Evolutionary conservation across 2,888 invertebrate species (phyloP).

Genomic region (Drosophila hawaiiensis): DNA sequence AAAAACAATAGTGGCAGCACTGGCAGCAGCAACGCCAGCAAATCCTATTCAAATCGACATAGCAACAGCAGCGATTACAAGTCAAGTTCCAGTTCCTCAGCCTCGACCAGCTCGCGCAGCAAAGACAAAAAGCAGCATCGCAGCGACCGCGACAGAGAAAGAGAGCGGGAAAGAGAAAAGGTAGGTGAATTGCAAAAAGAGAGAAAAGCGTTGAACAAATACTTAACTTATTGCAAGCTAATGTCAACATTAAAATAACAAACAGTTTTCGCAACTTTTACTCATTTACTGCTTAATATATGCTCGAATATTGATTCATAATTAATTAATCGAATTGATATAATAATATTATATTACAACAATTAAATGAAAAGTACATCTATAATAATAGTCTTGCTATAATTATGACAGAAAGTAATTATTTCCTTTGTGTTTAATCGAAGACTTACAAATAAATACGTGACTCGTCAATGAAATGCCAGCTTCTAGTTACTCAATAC

Average conservation of each 20-base stretch:
- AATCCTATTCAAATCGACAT: conserved; percentile 56
- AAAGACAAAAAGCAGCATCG: conserved; percentile 69
- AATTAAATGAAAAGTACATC: not conserved
- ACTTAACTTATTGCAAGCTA: not conserved
- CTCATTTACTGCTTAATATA: not conserved
- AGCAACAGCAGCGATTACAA: conserved; percentile 56
- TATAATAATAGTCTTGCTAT: not conserved
- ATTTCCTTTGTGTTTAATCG: not conserved
- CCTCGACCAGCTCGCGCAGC: conserved; percentile 61
- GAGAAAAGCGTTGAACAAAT: not conserved
- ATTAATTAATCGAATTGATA: not conserved
- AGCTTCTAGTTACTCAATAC: not conserved
- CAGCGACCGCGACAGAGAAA: conserved; percentile 62
- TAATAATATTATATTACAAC: not conserved
- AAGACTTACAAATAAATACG: not conserved
- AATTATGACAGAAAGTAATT: not conserved
- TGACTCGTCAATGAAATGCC: not conserved
- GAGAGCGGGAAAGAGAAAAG: conserved; percentile 56
- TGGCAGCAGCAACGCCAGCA: conserved; percentile 42
- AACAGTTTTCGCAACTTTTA: not conserved
- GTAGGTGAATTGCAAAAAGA: conserved; percentile 3
- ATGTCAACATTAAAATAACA: not conserved
- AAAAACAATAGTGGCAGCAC: conserved; percentile 15
- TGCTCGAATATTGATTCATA: not conserved
- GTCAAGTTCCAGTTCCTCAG: conserved; percentile 57